These are phyloP conservation scores for Pterostichus niger DNA, from an alignment of 2,888 invertebrate species.

Conservation along the genomic window DNA sequence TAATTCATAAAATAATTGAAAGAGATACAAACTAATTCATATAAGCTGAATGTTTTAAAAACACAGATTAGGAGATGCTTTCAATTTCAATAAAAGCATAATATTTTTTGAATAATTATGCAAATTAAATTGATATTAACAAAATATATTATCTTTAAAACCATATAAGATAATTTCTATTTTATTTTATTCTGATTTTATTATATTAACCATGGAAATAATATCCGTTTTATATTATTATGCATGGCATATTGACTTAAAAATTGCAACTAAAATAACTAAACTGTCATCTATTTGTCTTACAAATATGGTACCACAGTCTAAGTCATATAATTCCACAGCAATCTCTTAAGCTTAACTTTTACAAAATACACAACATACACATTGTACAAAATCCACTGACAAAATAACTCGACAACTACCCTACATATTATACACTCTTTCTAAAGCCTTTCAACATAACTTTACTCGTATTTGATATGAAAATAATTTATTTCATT, in stretches of 20 bases:
- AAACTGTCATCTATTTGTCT: neutral
- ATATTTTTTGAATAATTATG: too few relatives aligned
- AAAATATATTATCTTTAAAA: too few relatives aligned
- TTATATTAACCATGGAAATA: too few relatives aligned
- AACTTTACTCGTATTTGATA: constrained; percentile 55
- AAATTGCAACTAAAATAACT: neutral
- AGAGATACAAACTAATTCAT: too few relatives aligned
- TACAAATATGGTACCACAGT: constrained; percentile 41
- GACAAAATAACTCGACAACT: constrained; percentile 59
- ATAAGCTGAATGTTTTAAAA: too few relatives aligned
- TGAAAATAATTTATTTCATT: constrained; percentile 66
- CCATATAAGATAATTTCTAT: too few relatives aligned
- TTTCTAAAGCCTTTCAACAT: constrained; percentile 64
- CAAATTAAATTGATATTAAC: too few relatives aligned
- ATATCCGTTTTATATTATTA: neutral
- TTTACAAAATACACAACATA: constrained; percentile 64
- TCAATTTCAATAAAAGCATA: too few relatives aligned
- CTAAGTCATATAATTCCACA: constrained; percentile 52
- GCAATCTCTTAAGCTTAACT: constrained; percentile 58
- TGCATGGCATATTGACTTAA: neutral
- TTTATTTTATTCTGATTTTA: too few relatives aligned
- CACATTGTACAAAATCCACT: constrained; percentile 62
- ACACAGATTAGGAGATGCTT: too few relatives aligned
- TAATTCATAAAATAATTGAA: too few relatives aligned
- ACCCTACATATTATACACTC: constrained; percentile 59